A percentile compares a stretch with the other conserved stretches of the same genome.
Evolutionary conservation across 2,797 vertebrate species (phyloP).

Genomic region (Typhlichthys eigenmanni): DNA sequence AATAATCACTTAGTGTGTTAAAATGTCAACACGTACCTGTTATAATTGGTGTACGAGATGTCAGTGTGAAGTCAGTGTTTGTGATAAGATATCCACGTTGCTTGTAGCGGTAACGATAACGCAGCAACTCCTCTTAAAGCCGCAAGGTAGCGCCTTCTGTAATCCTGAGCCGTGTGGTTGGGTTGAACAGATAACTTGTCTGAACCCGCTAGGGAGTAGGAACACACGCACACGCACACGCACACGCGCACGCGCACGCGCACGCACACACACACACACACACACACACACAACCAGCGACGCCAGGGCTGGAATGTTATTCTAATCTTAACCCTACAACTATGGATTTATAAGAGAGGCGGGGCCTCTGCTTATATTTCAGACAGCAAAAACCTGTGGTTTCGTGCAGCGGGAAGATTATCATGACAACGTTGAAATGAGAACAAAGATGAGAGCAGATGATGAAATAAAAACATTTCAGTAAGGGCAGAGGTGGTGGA

Average conservation of each 20-base stretch:
- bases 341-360: constrained; percentile 43
- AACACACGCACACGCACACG: constrained; percentile 2
- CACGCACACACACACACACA: background rate
- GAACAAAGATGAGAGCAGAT: too few species aligned
- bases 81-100: constrained; percentile 5
- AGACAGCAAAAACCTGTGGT: constrained; percentile 6
- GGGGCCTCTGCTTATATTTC: constrained; percentile 35
- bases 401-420: constrained; percentile 24
- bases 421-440: constrained; percentile 10
- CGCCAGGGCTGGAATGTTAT: constrained; percentile 14
- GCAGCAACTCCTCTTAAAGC: constrained; percentile 5
- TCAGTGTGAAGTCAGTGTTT: background rate
- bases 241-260: background rate
- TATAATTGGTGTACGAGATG: constrained; percentile 1
- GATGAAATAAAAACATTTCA: too few species aligned
- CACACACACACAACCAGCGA: background rate
- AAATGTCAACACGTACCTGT: constrained; percentile 37
- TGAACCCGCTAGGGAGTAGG: background rate
- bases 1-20: too few species aligned
- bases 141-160: constrained; percentile 32
- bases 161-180: background rate
- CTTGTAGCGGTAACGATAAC: background rate
- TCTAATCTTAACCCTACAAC: background rate
- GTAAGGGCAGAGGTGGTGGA: too few species aligned
- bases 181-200: background rate